Evolutionary conservation across 2,888 invertebrate species (phyloP).

Genomic region (Urechis unicinctus): DNA sequence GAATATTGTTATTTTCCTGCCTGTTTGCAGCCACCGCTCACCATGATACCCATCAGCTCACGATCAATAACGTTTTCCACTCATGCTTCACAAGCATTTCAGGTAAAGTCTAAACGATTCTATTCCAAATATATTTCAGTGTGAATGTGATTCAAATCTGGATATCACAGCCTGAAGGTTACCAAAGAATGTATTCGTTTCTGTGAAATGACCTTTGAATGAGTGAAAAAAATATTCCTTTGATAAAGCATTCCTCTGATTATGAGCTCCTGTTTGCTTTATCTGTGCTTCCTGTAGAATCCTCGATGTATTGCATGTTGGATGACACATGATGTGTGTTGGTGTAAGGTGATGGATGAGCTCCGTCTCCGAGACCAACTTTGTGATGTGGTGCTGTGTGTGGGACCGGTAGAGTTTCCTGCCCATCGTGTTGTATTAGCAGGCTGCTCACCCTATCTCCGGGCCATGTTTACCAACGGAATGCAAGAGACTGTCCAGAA

Average conservation of each 20-base stretch:
- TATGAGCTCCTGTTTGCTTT: too few relatives aligned
- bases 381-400: slow-evolving; percentile 39
- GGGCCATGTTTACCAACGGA: slow-evolving; percentile 48
- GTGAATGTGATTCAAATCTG: neutral
- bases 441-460: slow-evolving; percentile 43
- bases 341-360: slow-evolving; percentile 32
- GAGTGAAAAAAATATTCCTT: too few relatives aligned
- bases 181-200: too few relatives aligned
- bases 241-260: too few relatives aligned
- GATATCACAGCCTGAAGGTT: too few relatives aligned
- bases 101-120: slow-evolving; percentile 7
- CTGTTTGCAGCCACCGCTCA: neutral
- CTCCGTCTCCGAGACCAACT: slow-evolving; percentile 32
- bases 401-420: slow-evolving; percentile 35
- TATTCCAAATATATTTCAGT: neutral
- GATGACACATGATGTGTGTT: neutral
- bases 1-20: too few relatives aligned
- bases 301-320: too few relatives aligned
- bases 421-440: slow-evolving; percentile 44
- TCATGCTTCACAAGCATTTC: slow-evolving; percentile 37
- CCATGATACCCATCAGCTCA: slow-evolving; percentile 38
- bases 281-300: too few relatives aligned
- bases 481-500: slow-evolving; percentile 42
- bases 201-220: too few relatives aligned
- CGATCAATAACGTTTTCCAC: slow-evolving; percentile 35